Evolutionary conservation across 1,140 invertebrate species (phyloP).

Genomic region (Zelostemma sp.): DNA sequence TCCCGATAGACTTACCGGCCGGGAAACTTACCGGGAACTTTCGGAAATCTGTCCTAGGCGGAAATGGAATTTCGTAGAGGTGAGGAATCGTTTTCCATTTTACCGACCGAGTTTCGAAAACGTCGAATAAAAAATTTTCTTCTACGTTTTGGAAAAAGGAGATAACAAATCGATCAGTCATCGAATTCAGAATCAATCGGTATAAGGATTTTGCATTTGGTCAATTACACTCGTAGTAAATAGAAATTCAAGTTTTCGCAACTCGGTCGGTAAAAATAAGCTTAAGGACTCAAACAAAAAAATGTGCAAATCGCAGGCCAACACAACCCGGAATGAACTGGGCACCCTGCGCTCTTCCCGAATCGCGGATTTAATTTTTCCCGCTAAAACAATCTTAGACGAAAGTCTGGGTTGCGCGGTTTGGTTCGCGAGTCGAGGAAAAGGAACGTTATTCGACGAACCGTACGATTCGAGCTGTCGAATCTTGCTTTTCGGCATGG

Average conservation of each 20-base stretch:
- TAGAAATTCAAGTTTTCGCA: too few species aligned
- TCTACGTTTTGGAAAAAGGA: slow-evolving; percentile 19
- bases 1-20: slow-evolving; percentile 86
- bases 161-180: too few species aligned
- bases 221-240: too few species aligned
- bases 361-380: slow-evolving; percentile 85
- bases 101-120: too few species aligned
- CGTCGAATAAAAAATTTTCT: too few species aligned
- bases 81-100: too few species aligned
- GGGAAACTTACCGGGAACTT: slow-evolving; percentile 81
- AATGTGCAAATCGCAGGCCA: too few species aligned
- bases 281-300: too few species aligned
- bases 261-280: too few species aligned
- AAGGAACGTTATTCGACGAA: slow-evolving; percentile 67
- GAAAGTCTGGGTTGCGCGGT: slow-evolving; percentile 94
- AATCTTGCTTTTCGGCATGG: slow-evolving; percentile 91
- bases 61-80: slow-evolving; percentile 80
- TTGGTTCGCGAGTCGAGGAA: slow-evolving; percentile 92
- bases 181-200: too few species aligned
- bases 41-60: slow-evolving; percentile 77
- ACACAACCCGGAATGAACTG: slow-evolving; percentile 82
- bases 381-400: slow-evolving; percentile 90
- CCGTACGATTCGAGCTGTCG: slow-evolving; percentile 76
- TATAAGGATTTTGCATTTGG: too few species aligned
- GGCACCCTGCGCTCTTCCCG: slow-evolving; percentile 58